phyloP scores from a whole-genome alignment of 2,888 invertebrate species.

The Portevinia maculata region DNA sequence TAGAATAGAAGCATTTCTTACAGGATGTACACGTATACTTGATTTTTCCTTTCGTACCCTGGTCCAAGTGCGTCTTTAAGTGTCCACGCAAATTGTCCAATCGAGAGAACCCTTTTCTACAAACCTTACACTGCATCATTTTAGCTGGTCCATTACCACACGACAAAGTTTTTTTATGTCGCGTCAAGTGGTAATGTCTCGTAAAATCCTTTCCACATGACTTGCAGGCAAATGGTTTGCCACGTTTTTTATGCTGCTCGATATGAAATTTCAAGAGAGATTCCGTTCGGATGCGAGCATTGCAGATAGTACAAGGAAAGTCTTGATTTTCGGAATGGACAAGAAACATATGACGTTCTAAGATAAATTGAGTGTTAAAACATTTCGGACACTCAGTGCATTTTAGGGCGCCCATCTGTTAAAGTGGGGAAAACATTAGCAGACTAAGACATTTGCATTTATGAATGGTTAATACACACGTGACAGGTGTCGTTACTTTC shows the following conservation, averaged over 20 bases:
- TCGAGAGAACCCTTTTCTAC: slow-evolving; percentile 82
- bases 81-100: slow-evolving; percentile 89
- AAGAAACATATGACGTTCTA: slow-evolving; percentile 86
- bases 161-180: slow-evolving; percentile 80
- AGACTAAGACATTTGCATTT: too few species aligned
- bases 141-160: slow-evolving; percentile 80
- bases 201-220: slow-evolving; percentile 89
- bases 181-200: slow-evolving; percentile 88
- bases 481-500: slow-evolving; percentile 82
- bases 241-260: slow-evolving; percentile 85
- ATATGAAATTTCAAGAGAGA: slow-evolving; percentile 87
- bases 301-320: slow-evolving; percentile 87
- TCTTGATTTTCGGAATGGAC: slow-evolving; percentile 88
- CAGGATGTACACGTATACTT: slow-evolving; percentile 86
- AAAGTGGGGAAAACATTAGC: not conserved
- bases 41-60: slow-evolving; percentile 84
- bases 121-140: slow-evolving; percentile 82
- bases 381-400: slow-evolving; percentile 88
- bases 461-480: slow-evolving; percentile 79
- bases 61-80: slow-evolving; percentile 87
- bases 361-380: slow-evolving; percentile 87
- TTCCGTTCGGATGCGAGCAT: slow-evolving; percentile 86
- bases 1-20: slow-evolving; percentile 87
- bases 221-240: slow-evolving; percentile 86
- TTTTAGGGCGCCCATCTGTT: slow-evolving; percentile 81